These are phyloP conservation scores for Pipistrellus kuhlii DNA, from an alignment of 2,797 vertebrate genomes.

Conservation along the genomic window DNA sequence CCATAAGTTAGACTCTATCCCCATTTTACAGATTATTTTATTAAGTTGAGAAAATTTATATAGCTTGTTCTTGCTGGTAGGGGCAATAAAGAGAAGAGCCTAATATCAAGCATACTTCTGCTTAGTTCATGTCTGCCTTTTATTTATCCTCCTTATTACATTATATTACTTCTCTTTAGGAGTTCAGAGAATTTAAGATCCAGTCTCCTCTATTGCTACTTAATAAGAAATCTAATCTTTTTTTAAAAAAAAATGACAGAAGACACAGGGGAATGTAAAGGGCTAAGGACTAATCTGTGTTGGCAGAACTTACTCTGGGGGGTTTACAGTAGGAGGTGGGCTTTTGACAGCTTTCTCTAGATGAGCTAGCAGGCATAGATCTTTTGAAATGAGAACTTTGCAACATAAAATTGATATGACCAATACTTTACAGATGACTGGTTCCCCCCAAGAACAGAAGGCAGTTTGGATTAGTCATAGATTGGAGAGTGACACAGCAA, in stretches of 20 bases:
- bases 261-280: neutral
- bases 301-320: neutral
- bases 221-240: slow-evolving; percentile 24
- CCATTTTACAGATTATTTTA: neutral
- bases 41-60: neutral
- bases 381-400: slow-evolving; percentile 61
- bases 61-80: neutral
- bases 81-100: neutral
- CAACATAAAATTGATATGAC: slow-evolving; percentile 64
- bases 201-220: neutral
- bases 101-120: slow-evolving; percentile 21
- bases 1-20: neutral
- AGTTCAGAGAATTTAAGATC: slow-evolving; percentile 37
- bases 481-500: slow-evolving; percentile 56
- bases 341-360: slow-evolving; percentile 60
- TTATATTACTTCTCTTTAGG: slow-evolving; percentile 29
- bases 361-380: neutral
- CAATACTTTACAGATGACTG: slow-evolving; percentile 63
- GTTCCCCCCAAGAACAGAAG: neutral
- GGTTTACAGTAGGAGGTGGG: neutral
- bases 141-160: slow-evolving; percentile 12
- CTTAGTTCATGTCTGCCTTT: slow-evolving; percentile 1
- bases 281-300: neutral
- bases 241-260: neutral
- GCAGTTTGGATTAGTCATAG: slow-evolving; percentile 37